Percentiles rank a stretch among this genome's conserved stretches.
Evolutionary conservation across 2,888 invertebrate species (phyloP).

Genomic region (Agrotis exclamationis): DNA sequence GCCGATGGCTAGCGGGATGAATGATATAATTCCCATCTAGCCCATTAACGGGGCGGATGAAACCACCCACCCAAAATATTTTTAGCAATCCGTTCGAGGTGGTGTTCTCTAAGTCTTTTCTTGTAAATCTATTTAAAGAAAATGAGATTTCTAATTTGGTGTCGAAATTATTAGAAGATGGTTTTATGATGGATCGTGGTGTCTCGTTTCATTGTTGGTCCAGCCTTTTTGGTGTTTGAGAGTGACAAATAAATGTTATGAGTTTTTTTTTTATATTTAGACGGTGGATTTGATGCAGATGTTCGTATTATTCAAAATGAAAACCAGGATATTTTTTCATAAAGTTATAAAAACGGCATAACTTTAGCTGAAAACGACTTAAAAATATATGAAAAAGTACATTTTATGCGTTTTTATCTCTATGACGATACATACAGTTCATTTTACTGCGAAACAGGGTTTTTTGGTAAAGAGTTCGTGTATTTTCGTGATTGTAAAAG

Average conservation of each 20-base stretch:
- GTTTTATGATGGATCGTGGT: conserved; percentile 42
- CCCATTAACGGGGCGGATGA: too few species aligned
- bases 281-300: not conserved
- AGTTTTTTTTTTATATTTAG: conserved; percentile 23
- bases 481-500: too few species aligned
- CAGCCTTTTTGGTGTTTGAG: conserved; percentile 58
- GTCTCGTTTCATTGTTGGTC: conserved; percentile 24
- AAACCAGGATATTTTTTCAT: too few species aligned
- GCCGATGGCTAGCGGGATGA: too few species aligned
- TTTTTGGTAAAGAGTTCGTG: not conserved
- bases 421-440: not conserved
- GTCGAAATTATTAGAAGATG: conserved; percentile 30
- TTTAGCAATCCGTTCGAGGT: conserved; percentile 8
- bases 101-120: not conserved
- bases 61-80: conserved; percentile 13
- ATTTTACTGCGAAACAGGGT: not conserved
- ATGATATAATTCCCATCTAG: too few species aligned
- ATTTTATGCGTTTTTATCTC: not conserved
- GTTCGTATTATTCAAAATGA: not conserved
- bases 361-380: too few species aligned
- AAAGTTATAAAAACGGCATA: too few species aligned
- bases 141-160: conserved; percentile 18
- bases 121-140: conserved; percentile 13
- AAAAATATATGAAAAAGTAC: not conserved
- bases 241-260: conserved; percentile 28